A percentile compares a stretch with the other conserved stretches of the same genome.
Conservation (phyloP, 2,113 vertebrate species). For the Hemibagrus wyckioides region DNA sequence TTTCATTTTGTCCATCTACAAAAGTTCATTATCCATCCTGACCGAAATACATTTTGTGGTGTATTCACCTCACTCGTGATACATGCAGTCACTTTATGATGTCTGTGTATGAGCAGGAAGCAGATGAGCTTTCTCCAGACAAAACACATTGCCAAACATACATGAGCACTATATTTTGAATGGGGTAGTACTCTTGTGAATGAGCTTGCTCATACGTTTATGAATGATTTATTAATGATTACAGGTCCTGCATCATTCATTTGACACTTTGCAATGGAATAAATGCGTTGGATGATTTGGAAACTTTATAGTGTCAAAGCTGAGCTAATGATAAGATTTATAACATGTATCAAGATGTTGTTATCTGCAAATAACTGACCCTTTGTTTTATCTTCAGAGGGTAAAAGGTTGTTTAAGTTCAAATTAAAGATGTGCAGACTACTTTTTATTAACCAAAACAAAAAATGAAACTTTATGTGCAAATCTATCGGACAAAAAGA, state of each 20-base stretch:
- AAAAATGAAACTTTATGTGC: not conserved
- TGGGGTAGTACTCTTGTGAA: not conserved
- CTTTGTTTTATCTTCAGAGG: conserved; percentile 9
- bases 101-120: not conserved
- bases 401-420: not conserved
- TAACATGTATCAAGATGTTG: conserved; percentile 16
- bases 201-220: not conserved
- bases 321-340: conserved; percentile 23
- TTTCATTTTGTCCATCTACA: not conserved
- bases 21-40: not conserved
- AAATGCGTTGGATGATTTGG: conserved; percentile 2
- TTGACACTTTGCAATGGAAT: not conserved
- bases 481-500: not conserved
- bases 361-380: conserved; percentile 7
- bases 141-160: not conserved
- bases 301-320: conserved; percentile 3
- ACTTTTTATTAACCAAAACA: not conserved
- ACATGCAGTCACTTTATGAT: not conserved
- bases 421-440: not conserved
- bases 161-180: not conserved
- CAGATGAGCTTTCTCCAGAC: not conserved
- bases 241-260: not conserved
- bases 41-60: not conserved
- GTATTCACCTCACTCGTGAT: not conserved
- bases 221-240: conserved; percentile 13